A percentile compares a stretch with the other conserved stretches of the same genome.
Conservation (phyloP, 2,797 vertebrate genomes). For the Aldrovandia affinis region DNA sequence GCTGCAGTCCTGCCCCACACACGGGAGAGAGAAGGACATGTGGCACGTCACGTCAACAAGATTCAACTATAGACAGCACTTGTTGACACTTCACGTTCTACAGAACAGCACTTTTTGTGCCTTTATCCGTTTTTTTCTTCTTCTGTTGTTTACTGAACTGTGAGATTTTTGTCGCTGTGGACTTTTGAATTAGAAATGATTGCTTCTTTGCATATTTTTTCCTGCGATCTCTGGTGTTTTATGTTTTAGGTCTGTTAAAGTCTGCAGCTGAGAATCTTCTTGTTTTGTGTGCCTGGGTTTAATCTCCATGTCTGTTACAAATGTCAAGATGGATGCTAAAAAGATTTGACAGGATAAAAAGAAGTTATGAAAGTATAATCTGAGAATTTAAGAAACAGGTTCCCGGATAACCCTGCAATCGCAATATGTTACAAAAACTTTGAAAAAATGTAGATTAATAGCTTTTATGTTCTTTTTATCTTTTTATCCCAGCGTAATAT, state of each 20-base stretch:
- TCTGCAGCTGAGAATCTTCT: too few species aligned
- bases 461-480: not conserved
- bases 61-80: constrained; percentile 8
- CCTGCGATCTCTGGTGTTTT: too few species aligned
- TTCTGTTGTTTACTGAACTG: not conserved
- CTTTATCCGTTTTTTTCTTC: not conserved
- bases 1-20: not conserved
- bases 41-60: constrained; percentile 14
- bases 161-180: constrained; percentile 1
- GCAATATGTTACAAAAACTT: not conserved
- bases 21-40: not conserved
- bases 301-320: not conserved
- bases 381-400: not conserved
- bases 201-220: too few species aligned
- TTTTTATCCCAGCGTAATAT: not conserved
- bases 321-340: not conserved
- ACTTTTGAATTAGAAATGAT: constrained; percentile 1
- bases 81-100: not conserved
- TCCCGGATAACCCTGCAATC: too few species aligned
- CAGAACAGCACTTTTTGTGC: not conserved
- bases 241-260: too few species aligned
- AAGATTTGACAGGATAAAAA: not conserved
- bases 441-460: not conserved
- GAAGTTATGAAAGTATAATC: not conserved
- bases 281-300: not conserved